These are phyloP conservation scores for Agrotis clavis DNA, from an alignment of 2,888 invertebrate genomes.

Conservation along the genomic window DNA sequence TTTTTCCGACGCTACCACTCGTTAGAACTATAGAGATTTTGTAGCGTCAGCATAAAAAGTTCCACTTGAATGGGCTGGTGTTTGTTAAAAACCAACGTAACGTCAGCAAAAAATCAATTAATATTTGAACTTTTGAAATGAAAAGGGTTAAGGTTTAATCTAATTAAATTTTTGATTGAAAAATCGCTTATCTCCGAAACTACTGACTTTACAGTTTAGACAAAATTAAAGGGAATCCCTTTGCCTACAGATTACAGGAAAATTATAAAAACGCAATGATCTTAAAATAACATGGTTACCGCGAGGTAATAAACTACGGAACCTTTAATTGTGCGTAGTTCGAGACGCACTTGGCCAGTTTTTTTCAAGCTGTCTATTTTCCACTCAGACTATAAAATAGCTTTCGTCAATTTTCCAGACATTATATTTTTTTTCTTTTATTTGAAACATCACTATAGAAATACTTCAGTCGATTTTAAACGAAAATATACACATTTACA, in stretches of 20 bases:
- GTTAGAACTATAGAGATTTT: conserved; percentile 31
- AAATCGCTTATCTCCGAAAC: neutral
- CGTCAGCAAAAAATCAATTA: conserved; percentile 46
- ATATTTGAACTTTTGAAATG: conserved; percentile 31
- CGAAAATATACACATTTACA: conserved; percentile 11
- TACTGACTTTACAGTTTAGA: too few relatives aligned
- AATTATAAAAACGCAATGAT: too few relatives aligned
- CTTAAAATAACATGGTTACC: too few relatives aligned
- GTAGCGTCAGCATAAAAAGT: conserved; percentile 50
- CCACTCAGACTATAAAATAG: too few relatives aligned
- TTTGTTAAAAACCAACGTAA: conserved; percentile 44
- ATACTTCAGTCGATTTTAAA: neutral
- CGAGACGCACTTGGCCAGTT: too few relatives aligned
- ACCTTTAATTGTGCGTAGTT: too few relatives aligned
- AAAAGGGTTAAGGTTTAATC: neutral
- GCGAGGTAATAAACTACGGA: too few relatives aligned
- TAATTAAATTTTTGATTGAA: neutral
- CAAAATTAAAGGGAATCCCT: too few relatives aligned
- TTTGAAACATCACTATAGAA: neutral
- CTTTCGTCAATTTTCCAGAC: neutral
- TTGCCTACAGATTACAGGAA: too few relatives aligned
- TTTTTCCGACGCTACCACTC: conserved; percentile 46
- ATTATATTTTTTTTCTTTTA: too few relatives aligned
- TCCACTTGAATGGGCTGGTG: conserved; percentile 46
- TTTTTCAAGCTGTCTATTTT: too few relatives aligned